Evolutionary conservation across 2,797 vertebrate species (phyloP).

Genomic region (Liasis olivaceus): DNA sequence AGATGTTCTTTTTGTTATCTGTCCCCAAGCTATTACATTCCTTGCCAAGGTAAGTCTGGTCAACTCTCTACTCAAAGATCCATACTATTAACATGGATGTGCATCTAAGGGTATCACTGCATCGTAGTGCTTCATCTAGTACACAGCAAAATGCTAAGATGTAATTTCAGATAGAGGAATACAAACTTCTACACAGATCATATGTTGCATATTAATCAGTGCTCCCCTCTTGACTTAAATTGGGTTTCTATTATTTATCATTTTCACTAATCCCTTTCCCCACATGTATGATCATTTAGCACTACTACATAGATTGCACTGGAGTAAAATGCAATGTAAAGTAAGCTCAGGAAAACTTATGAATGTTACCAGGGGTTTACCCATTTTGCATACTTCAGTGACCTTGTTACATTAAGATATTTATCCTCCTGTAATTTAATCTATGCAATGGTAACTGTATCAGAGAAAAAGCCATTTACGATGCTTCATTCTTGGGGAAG

Average conservation of each 20-base stretch:
- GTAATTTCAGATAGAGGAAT: background rate
- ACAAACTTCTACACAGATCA: background rate
- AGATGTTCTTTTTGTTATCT: background rate
- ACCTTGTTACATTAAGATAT: constrained; percentile 1
- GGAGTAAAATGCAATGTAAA: background rate
- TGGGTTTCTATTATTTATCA: background rate
- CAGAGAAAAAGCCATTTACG: background rate
- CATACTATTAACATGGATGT: background rate
- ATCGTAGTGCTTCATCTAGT: background rate
- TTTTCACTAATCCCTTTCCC: background rate
- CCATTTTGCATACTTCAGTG: background rate
- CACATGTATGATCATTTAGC: background rate
- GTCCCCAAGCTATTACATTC: background rate
- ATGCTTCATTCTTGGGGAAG: constrained; percentile 16
- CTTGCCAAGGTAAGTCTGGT: background rate
- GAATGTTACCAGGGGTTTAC: background rate
- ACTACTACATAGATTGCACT: background rate
- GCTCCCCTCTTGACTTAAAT: background rate
- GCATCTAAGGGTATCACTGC: background rate
- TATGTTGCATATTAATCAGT: background rate
- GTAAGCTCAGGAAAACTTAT: background rate
- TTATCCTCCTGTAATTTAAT: constrained; percentile 12
- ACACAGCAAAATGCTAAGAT: background rate
- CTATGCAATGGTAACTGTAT: background rate
- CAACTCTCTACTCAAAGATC: background rate